Conservation (phyloP, 2,113 vertebrate species). For the Sterrhoptilus dennistouni region DNA sequence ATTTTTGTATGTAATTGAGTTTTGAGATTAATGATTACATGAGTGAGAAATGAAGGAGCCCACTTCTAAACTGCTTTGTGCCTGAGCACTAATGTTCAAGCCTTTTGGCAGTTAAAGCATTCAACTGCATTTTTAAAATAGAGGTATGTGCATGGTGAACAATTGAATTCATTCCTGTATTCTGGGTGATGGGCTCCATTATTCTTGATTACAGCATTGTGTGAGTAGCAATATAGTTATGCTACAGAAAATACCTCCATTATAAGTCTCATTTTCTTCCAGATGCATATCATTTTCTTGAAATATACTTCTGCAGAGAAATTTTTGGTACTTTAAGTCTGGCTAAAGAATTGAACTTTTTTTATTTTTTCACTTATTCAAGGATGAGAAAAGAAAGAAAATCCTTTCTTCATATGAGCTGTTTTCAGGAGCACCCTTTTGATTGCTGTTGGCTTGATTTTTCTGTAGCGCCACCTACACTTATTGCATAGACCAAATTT, state of each 20-base stretch:
- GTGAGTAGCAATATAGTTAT: neutral
- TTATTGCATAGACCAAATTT: neutral
- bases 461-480: neutral
- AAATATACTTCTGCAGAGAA: slow-evolving; percentile 1
- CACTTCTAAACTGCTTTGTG: neutral
- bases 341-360: neutral
- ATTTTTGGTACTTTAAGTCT: neutral
- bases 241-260: slow-evolving; percentile 47
- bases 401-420: neutral
- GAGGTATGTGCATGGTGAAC: neutral
- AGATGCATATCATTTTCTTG: slow-evolving; percentile 34
- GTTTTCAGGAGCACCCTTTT: neutral
- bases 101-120: slow-evolving; percentile 15
- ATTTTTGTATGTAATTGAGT: slow-evolving; percentile 5
- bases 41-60: neutral
- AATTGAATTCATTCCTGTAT: slow-evolving; percentile 13
- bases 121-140: slow-evolving; percentile 15
- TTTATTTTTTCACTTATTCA: neutral
- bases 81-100: neutral
- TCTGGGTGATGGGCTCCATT: slow-evolving; percentile 1
- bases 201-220: slow-evolving; percentile 57
- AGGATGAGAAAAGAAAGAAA: neutral
- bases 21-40: slow-evolving; percentile 41
- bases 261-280: slow-evolving; percentile 36
- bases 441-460: neutral